A percentile compares a stretch with the other conserved stretches of the same genome.
Conservation (phyloP, 1,140 invertebrate species). For the Drosophila ohnishii region DNA sequence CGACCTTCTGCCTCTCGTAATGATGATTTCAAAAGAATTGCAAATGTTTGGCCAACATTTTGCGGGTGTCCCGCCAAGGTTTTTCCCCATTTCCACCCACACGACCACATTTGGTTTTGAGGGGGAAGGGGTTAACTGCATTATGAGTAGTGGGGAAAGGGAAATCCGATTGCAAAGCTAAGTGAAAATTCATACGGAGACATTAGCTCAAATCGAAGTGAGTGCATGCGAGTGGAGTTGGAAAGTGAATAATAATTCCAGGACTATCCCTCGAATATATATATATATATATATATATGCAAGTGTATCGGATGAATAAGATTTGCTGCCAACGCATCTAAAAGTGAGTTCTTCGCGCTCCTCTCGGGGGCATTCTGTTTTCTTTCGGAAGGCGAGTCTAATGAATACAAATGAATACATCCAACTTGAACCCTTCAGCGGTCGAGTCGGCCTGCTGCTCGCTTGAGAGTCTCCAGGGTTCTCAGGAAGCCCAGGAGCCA, state of each 20-base stretch:
- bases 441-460: conserved; percentile 13
- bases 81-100: neutral
- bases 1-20: conserved; percentile 27
- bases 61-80: conserved; percentile 26
- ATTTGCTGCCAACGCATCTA: neutral
- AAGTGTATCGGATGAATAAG: neutral
- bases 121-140: conserved; percentile 14
- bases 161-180: conserved; percentile 36
- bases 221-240: neutral
- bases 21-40: conserved; percentile 62
- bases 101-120: conserved; percentile 2
- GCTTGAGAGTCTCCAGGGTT: conserved; percentile 10
- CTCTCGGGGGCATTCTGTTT: neutral
- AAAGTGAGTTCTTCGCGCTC: conserved; percentile 2
- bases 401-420: conserved; percentile 45
- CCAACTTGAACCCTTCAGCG: conserved; percentile 19
- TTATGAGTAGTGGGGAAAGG: conserved; percentile 36
- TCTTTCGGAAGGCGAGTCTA: conserved; percentile 10
- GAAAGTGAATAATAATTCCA: conserved; percentile 24
- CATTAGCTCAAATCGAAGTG: conserved; percentile 38
- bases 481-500: conserved; percentile 1
- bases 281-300: neutral
- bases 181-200: conserved; percentile 42
- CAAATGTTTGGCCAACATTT: conserved; percentile 58
- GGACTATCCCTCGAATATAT: neutral